Conservation (phyloP, 2,797 vertebrate species). For the Semotilus atromaculatus region DNA sequence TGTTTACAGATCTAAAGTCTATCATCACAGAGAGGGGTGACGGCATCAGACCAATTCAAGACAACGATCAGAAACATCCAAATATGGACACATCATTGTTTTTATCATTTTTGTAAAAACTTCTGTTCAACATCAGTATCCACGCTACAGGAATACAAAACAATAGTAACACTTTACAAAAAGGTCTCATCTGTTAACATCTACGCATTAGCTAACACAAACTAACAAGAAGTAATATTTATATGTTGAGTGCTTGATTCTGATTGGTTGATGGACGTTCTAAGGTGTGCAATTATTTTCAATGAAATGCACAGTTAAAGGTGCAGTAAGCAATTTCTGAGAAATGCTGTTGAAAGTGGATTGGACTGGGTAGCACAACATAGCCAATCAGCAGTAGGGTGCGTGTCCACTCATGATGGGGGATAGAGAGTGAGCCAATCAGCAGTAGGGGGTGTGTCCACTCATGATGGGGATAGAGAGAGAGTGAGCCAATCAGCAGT, state of each 20-base stretch:
- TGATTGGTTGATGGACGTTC: neutral
- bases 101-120: neutral
- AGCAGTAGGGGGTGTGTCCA: neutral
- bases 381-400: neutral
- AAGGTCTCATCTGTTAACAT: neutral
- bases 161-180: neutral
- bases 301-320: neutral
- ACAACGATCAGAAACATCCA: neutral
- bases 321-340: neutral
- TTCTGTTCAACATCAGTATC: too few relatives aligned
- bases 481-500: too few relatives aligned
- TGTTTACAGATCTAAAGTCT: constrained; percentile 10
- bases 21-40: constrained; percentile 10
- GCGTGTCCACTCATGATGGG: neutral
- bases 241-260: neutral
- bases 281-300: neutral
- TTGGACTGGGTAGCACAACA: neutral
- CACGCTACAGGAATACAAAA: neutral
- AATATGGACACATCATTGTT: neutral
- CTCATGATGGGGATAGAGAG: too few relatives aligned
- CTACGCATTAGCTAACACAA: neutral
- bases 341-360: neutral
- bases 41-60: neutral
- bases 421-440: neutral
- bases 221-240: neutral